Evolutionary conservation across 2,113 vertebrate species (phyloP), one percentile per base, ranked within the genome.

Genomic region (Neodon shergylaensis): DNA sequence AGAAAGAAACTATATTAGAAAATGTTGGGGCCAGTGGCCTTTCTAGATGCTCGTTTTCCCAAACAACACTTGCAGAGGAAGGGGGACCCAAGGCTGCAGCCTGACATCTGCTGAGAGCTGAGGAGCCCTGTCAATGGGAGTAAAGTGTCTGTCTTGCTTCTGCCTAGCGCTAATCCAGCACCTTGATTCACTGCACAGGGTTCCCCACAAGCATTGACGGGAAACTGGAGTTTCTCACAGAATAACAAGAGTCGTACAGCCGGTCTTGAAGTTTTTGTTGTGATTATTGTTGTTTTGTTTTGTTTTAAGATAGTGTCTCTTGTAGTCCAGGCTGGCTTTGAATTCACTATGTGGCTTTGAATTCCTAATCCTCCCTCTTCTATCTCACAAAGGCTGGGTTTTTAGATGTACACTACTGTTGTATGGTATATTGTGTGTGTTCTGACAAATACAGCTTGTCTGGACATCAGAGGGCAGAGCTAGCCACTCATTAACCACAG

Each of bases 151-250:
- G n/a, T 49, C 54, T 76, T 39, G 24, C 11, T 36, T n/a, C 22
- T 39, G 74, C 28, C 54, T n/a, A 31, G n/a, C 1, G 0, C 16
- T 5, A 5, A 36, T 39, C 0, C 2, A 39, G 39, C 0, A 6
- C 79, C 52, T 58, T 65, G 72, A 47, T 49, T 54, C 5, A 33
- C 68, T 52, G n/a, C 42, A 78, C 26, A 7, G 21, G 24, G 28
- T 63, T 54, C 11, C 44, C 17, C 1, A 1, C 54, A 68, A 54
- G 33, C 24, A 26, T 7, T 3, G 1, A 24, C 31, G 70, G 31
- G 42, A 81, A 79, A 63, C 63, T 9, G 1, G 1, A 88, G 79
- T 8, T 39, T 66, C 93, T 44, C 33, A 49, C 4, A 26, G 70
- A 77, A 4, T 21, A 19, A 24, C 44, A 77, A 65, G n/a, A 82